These are phyloP conservation scores for Neodiprion fabricii DNA, from an alignment of 1,140 invertebrate genomes.

Conservation along the genomic window DNA sequence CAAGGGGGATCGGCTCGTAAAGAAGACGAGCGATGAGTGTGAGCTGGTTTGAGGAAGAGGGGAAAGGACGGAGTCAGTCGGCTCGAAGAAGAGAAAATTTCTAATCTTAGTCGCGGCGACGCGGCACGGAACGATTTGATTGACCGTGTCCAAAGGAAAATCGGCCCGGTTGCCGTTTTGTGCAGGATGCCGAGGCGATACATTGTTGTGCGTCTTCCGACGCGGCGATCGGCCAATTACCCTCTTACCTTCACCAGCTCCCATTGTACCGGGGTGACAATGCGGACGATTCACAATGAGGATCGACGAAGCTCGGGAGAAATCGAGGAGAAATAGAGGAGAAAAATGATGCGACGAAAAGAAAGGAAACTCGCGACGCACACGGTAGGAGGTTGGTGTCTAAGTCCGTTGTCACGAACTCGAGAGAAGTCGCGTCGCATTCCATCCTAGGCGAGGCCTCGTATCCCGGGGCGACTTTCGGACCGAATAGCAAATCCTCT, in stretches of 20 bases:
- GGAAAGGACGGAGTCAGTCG: not conserved
- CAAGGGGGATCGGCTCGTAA: not conserved
- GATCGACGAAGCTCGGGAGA: not conserved
- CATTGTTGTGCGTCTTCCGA: slow-evolving; percentile 1
- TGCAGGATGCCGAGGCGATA: slow-evolving; percentile 26
- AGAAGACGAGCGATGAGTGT: slow-evolving; percentile 3
- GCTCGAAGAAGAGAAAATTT: slow-evolving; percentile 18
- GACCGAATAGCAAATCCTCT: too few species aligned
- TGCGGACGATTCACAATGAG: slow-evolving; percentile 15
- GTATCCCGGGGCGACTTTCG: too few species aligned
- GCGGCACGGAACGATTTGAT: slow-evolving; percentile 14
- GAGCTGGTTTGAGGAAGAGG: not conserved
- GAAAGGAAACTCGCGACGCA: too few species aligned
- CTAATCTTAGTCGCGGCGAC: slow-evolving; percentile 25
- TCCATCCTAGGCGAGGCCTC: too few species aligned
- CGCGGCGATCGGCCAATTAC: slow-evolving; percentile 17
- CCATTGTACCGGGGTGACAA: slow-evolving; percentile 4
- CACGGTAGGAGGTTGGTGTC: too few species aligned
- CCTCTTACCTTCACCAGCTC: slow-evolving; percentile 2
- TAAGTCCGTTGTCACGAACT: too few species aligned
- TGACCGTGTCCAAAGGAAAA: slow-evolving; percentile 31
- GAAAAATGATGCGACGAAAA: slow-evolving; percentile 26
- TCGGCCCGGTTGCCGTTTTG: slow-evolving; percentile 22
- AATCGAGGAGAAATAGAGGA: not conserved
- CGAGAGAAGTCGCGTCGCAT: too few species aligned